A percentile compares a stretch with the other conserved stretches of the same genome.
These are phyloP conservation scores for Salticus scenicus DNA, from an alignment of 2,888 invertebrate genomes.

Conservation along the genomic window DNA sequence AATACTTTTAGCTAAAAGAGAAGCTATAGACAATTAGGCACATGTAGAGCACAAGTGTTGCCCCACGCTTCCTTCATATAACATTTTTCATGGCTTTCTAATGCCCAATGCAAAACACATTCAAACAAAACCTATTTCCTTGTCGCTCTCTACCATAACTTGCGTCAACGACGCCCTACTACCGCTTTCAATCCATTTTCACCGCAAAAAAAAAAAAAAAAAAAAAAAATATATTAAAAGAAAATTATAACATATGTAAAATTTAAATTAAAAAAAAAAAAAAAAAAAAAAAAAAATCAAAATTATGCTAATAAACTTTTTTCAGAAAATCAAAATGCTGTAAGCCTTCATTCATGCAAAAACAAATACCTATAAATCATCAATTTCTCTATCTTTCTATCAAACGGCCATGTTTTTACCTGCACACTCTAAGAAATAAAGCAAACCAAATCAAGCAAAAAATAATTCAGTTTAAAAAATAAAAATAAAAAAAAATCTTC, in stretches of 20 bases:
- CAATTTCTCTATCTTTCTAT: constrained; percentile 59
- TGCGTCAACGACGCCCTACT: constrained; percentile 45
- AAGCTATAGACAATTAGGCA: constrained; percentile 68
- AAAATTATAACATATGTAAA: background rate
- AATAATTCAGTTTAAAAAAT: constrained; percentile 14
- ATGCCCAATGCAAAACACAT: constrained; percentile 50
- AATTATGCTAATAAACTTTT: constrained; percentile 20
- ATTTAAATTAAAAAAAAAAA: constrained; percentile 16
- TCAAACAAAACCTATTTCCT: constrained; percentile 44
- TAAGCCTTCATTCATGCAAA: constrained; percentile 25
- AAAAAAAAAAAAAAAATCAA: constrained; percentile 22
- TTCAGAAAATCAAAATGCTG: constrained; percentile 17
- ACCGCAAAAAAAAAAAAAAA: constrained; percentile 17
- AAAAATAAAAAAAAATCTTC: constrained; percentile 53
- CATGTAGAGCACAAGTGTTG: constrained; percentile 69
- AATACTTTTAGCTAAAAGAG: constrained; percentile 69
- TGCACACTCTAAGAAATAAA: constrained; percentile 57
- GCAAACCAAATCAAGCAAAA: constrained; percentile 20
- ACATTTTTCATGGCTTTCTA: constrained; percentile 58
- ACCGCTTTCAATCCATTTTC: constrained; percentile 40
- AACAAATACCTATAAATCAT: constrained; percentile 37
- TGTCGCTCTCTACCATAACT: constrained; percentile 54
- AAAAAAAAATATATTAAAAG: background rate
- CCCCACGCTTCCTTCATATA: constrained; percentile 62
- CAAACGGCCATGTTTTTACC: constrained; percentile 68